These are phyloP conservation scores for Oligia fasciuncula DNA, from an alignment of 2,888 invertebrate genomes.

Conservation along the genomic window DNA sequence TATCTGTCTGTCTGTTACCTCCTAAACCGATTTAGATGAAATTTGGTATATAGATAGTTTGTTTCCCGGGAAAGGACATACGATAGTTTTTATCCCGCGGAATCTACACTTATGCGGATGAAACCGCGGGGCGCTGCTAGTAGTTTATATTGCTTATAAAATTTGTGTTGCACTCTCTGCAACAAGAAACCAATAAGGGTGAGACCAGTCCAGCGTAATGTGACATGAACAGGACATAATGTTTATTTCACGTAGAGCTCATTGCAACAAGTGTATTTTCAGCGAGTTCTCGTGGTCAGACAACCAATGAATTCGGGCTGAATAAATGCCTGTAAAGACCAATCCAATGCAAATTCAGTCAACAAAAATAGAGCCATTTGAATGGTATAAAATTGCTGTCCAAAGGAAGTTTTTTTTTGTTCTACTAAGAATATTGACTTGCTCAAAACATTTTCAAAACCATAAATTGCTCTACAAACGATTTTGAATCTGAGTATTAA, in stretches of 20 bases:
- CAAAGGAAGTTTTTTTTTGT: neutral
- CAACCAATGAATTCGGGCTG: neutral
- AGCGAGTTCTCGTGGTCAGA: neutral
- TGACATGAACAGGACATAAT: neutral
- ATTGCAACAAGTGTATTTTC: neutral
- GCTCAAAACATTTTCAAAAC: neutral
- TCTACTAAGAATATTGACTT: neutral
- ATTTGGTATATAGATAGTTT: too few relatives aligned
- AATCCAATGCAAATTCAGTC: neutral
- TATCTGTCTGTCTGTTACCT: too few relatives aligned
- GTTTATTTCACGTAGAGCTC: neutral
- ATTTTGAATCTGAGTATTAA: neutral
- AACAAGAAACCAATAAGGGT: conserved; percentile 1
- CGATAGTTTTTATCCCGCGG: too few relatives aligned
- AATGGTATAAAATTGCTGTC: neutral
- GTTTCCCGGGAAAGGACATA: too few relatives aligned
- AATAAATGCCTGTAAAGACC: neutral
- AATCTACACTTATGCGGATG: too few relatives aligned
- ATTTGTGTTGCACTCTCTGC: too few relatives aligned
- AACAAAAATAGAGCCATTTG: neutral
- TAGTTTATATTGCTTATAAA: neutral
- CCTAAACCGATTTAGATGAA: too few relatives aligned
- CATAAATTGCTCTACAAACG: neutral
- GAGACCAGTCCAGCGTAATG: neutral
- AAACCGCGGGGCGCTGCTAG: too few relatives aligned